Percentiles rank a stretch among this genome's conserved stretches.
phyloP scores from a whole-genome alignment of 2,888 invertebrate species.

The Tinea trinotella region DNA sequence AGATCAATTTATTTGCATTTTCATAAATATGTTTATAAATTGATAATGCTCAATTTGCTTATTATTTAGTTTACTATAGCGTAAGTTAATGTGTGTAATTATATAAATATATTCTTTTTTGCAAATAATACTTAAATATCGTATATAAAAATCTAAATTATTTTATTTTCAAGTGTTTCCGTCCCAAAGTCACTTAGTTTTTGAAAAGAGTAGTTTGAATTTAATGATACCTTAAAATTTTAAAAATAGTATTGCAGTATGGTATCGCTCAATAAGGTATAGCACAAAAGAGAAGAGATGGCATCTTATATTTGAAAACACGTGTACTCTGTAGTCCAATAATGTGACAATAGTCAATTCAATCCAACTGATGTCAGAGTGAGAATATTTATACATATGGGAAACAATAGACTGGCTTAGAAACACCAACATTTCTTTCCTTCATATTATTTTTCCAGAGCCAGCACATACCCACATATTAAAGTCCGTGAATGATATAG shows the following conservation, averaged over 20 bases:
- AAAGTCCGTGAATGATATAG: too few relatives aligned
- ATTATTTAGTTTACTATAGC: not conserved
- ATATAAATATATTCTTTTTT: too few relatives aligned
- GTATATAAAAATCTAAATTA: not conserved
- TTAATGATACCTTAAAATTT: not conserved
- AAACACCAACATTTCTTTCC: too few relatives aligned
- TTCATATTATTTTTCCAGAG: too few relatives aligned
- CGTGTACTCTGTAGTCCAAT: too few relatives aligned
- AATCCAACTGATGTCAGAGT: too few relatives aligned
- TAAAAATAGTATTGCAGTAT: constrained; percentile 28
- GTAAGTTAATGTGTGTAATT: not conserved
- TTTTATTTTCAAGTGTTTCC: constrained; percentile 52
- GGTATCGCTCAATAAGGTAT: constrained; percentile 37
- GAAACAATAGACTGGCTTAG: too few relatives aligned
- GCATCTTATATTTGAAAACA: too few relatives aligned
- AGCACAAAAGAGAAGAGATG: constrained; percentile 24
- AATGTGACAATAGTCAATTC: too few relatives aligned
- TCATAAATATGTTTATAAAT: not conserved
- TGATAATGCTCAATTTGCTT: not conserved
- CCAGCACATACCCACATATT: too few relatives aligned
- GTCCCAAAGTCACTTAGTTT: constrained; percentile 67
- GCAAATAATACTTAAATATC: not conserved
- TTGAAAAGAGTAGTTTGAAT: constrained; percentile 29
- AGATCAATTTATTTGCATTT: not conserved
- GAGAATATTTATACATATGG: too few relatives aligned